A percentile compares a stretch with the other conserved stretches of the same genome.
phyloP scores from a whole-genome alignment of 2,888 invertebrate species.

The Trachelus troglodyta region DNA sequence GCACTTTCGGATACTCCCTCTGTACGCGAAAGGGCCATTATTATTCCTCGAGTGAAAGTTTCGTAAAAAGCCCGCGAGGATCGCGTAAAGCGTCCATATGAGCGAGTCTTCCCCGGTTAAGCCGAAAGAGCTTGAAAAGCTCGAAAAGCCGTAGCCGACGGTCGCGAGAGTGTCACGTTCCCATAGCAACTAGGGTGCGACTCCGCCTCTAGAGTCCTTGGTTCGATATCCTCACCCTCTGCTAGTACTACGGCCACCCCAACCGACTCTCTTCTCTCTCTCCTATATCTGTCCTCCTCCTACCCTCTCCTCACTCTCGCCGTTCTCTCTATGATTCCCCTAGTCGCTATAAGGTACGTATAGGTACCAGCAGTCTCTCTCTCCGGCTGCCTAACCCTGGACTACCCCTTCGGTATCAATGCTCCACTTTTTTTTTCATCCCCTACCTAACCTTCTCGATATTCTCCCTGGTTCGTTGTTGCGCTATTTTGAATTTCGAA shows the following conservation, averaged over 20 bases:
- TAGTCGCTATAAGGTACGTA: background rate
- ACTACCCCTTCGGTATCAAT: background rate
- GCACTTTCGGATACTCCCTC: background rate
- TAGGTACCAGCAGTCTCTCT: background rate
- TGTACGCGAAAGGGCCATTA: background rate
- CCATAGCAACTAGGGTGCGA: constrained; percentile 60
- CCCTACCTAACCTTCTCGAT: background rate
- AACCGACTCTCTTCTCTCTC: constrained; percentile 24
- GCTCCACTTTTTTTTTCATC: background rate
- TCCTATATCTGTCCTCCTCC: constrained; percentile 16
- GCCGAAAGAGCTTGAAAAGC: constrained; percentile 57
- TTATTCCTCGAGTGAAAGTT: background rate
- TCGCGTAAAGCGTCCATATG: constrained; percentile 30
- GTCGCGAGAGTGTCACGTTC: constrained; percentile 60
- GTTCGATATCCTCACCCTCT: constrained; percentile 61
- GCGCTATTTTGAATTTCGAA: background rate
- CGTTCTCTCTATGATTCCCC: constrained; percentile 16
- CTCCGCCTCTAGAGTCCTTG: constrained; percentile 61
- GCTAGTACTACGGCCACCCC: constrained; percentile 23
- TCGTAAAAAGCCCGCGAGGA: constrained; percentile 30
- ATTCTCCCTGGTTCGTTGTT: background rate
- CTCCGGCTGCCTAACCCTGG: background rate
- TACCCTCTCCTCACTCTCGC: constrained; percentile 16
- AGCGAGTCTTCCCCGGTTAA: constrained; percentile 2
- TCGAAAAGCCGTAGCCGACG: constrained; percentile 38